A percentile compares a stretch with the other conserved stretches of the same genome.
These are phyloP conservation scores for Macquaria australasica DNA, from an alignment of 2,113 vertebrate species.

Conservation along the genomic window DNA sequence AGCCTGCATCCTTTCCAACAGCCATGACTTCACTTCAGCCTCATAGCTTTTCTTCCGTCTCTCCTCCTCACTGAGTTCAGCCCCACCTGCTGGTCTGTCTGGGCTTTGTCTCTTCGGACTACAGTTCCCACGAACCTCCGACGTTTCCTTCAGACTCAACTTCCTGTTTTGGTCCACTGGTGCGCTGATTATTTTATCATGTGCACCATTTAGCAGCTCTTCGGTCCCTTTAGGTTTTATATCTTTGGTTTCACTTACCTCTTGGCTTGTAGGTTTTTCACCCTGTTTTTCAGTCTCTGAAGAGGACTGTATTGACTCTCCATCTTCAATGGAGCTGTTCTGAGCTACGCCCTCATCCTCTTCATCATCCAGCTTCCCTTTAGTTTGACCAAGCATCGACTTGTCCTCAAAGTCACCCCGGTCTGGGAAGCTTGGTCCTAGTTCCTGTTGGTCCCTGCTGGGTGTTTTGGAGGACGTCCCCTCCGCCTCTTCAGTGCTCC, in stretches of 20 bases:
- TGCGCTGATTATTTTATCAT: neutral
- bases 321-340: conserved; percentile 72
- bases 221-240: conserved; percentile 39
- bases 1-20: conserved; percentile 94
- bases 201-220: conserved; percentile 45
- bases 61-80: conserved; percentile 69
- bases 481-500: conserved; percentile 61
- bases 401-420: conserved; percentile 18
- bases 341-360: conserved; percentile 75
- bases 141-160: conserved; percentile 67
- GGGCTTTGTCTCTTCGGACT: conserved; percentile 68
- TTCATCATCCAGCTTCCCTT: conserved; percentile 71
- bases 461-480: conserved; percentile 31
- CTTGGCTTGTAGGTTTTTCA: conserved; percentile 22
- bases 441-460: conserved; percentile 45
- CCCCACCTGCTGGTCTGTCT: conserved; percentile 69
- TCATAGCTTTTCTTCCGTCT: conserved; percentile 85
- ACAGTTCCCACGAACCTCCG: conserved; percentile 62
- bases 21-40: conserved; percentile 89
- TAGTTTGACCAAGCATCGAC: conserved; percentile 19
- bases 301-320: conserved; percentile 53
- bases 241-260: conserved; percentile 60
- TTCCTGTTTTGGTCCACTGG: conserved; percentile 59
- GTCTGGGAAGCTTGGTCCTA: conserved; percentile 11
- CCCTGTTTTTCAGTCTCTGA: conserved; percentile 56